Percentiles rank a stretch among this genome's conserved stretches.
These are phyloP conservation scores for Eudemis profundana DNA, from an alignment of 2,888 invertebrate genomes.

Conservation along the genomic window DNA sequence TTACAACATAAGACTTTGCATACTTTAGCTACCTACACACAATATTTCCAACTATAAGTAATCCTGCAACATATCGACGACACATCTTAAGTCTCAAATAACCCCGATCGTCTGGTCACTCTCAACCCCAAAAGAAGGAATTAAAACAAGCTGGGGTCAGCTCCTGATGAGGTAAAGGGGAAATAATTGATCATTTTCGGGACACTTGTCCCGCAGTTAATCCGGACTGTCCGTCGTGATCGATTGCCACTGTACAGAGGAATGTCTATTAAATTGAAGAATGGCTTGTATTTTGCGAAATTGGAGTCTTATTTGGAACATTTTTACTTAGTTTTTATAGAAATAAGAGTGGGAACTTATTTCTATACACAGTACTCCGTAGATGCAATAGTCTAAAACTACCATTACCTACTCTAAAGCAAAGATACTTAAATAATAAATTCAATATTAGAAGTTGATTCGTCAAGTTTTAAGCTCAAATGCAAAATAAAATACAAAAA, in stretches of 20 bases:
- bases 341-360: too few relatives aligned
- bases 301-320: neutral
- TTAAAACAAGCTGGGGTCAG: conserved; percentile 78
- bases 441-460: too few relatives aligned
- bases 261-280: conserved; percentile 64
- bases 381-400: too few relatives aligned
- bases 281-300: conserved; percentile 44
- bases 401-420: too few relatives aligned
- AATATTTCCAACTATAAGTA: neutral
- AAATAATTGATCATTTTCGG: conserved; percentile 83
- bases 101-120: conserved; percentile 47
- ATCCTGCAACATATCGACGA: neutral
- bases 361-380: too few relatives aligned
- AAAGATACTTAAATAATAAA: too few relatives aligned
- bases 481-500: too few relatives aligned
- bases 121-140: conserved; percentile 78
- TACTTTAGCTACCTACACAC: too few relatives aligned
- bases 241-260: conserved; percentile 64
- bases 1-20: too few relatives aligned
- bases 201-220: conserved; percentile 77
- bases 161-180: conserved; percentile 83
- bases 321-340: too few relatives aligned
- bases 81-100: conserved; percentile 19
- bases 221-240: conserved; percentile 68
- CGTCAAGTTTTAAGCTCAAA: too few relatives aligned